A percentile compares a stretch with the other conserved stretches of the same genome.
These are phyloP conservation scores for Procambarus clarkii DNA, from an alignment of 1,140 invertebrate species.

Conservation along the genomic window DNA sequence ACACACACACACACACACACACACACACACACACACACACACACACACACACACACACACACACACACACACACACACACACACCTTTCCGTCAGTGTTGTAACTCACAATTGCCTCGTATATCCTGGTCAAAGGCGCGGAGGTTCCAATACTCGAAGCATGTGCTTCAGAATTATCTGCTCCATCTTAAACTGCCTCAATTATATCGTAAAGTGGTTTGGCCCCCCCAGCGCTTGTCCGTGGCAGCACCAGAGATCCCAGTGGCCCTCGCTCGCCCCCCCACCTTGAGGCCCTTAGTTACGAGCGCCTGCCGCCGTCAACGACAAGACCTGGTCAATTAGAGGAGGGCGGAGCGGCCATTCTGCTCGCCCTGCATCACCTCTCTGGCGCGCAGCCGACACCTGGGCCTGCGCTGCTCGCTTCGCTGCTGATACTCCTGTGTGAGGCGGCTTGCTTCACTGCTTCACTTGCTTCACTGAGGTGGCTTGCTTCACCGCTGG, in stretches of 20 bases:
- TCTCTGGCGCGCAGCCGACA: neutral
- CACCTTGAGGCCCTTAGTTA: neutral
- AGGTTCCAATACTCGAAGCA: neutral
- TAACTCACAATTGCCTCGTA: neutral
- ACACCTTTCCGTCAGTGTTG: neutral
- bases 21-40: neutral
- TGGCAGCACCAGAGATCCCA: neutral
- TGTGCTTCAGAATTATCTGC: neutral
- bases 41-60: slow-evolving; percentile 9
- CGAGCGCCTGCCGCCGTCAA: slow-evolving; percentile 10
- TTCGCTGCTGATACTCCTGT: too few relatives aligned
- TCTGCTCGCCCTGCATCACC: neutral
- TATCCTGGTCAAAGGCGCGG: neutral
- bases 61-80: too few relatives aligned
- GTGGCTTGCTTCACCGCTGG: too few relatives aligned
- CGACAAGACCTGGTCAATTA: slow-evolving; percentile 23
- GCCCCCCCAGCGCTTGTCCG: neutral
- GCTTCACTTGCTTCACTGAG: too few relatives aligned
- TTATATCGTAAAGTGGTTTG: neutral
- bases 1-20: neutral
- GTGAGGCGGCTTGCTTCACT: too few relatives aligned
- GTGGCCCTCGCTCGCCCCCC: neutral
- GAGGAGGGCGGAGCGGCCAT: slow-evolving; percentile 26
- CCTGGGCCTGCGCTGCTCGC: too few relatives aligned
- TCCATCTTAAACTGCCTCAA: neutral